Conservation (phyloP, 2,797 vertebrate species). For the Anguilla megastoma region DNA sequence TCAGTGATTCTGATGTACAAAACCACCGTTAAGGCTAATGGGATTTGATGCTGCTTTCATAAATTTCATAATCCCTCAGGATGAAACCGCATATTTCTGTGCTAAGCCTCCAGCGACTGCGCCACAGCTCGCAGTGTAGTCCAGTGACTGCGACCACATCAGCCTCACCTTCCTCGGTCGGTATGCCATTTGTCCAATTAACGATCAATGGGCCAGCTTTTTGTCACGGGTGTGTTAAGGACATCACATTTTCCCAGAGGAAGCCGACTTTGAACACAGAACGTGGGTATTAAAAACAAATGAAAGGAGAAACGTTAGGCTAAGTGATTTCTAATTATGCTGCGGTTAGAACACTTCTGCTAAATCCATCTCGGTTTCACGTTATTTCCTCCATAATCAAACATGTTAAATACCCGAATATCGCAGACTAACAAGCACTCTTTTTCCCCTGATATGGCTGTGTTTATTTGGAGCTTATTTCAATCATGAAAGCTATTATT, state of each 20-base stretch:
- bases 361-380: constrained; percentile 71
- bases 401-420: constrained; percentile 55
- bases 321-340: constrained; percentile 58
- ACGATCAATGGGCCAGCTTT: background rate
- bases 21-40: constrained; percentile 40
- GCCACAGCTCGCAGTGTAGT: background rate
- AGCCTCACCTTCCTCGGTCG: background rate
- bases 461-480: constrained; percentile 57
- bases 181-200: background rate
- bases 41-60: constrained; percentile 47
- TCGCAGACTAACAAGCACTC: constrained; percentile 60
- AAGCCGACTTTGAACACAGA: constrained; percentile 60
- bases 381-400: constrained; percentile 65
- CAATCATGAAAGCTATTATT: constrained; percentile 61
- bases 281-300: constrained; percentile 69
- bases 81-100: background rate
- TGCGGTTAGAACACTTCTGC: constrained; percentile 59
- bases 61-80: constrained; percentile 41
- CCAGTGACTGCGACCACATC: background rate
- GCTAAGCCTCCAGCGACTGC: background rate
- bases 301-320: constrained; percentile 57
- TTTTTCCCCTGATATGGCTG: constrained; percentile 52
- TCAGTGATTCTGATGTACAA: constrained; percentile 51
- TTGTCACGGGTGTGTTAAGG: constrained; percentile 44
- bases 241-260: constrained; percentile 58